Evolutionary conservation across 2,797 vertebrate genomes (phyloP), one percentile per base, ranked within the genome.

Genomic region (Channallabes apus): DNA sequence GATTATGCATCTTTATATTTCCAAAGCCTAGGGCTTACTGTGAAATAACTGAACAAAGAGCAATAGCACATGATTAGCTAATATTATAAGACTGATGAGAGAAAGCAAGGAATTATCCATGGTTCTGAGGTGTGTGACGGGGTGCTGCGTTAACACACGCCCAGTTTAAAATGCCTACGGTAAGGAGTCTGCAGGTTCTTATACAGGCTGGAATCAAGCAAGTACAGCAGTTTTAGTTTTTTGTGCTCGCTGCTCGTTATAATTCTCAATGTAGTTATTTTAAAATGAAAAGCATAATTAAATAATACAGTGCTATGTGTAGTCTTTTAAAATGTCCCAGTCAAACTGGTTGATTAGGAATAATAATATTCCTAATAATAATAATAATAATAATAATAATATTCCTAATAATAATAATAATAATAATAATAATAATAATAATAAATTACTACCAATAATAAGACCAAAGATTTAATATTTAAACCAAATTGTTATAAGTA

Each of bases 121-220:
- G 56, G 32, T 35, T 24, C 76, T 61, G 20, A 78, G 76, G 20
- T 78, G 9, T 35, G 56, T 22, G 35, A 59, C 56, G 35, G 11
- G 64, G 62, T 46, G 32, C 8, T n/a, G 62, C 77, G 79, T 77
- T 77, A 41, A 27, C 22, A 69, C 54, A 78, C 8, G 72, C 35
- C 9, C n/a, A n/a, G 27, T 77, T 51, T 75, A 9, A 56, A 56
- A 54, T 38, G 22, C 56, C 69, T 32, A 59, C 3, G 32, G 78
- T 38, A 61, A 73, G 9, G 7, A 35, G 8, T 54, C 24, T 46
- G 4, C 58, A 35, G 38, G 76, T 62, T 59, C 77, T 54, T 22
- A 71, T 18, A 56, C 12, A 56, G 62, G 20, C 72, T 41, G 17
- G 35, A 82, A 67, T 51, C 22, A 32, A 18, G 18, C 59, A 38